Base-by-base conservation (phyloP, 2,113 vertebrate species). In the Penelope pileata region DNA sequence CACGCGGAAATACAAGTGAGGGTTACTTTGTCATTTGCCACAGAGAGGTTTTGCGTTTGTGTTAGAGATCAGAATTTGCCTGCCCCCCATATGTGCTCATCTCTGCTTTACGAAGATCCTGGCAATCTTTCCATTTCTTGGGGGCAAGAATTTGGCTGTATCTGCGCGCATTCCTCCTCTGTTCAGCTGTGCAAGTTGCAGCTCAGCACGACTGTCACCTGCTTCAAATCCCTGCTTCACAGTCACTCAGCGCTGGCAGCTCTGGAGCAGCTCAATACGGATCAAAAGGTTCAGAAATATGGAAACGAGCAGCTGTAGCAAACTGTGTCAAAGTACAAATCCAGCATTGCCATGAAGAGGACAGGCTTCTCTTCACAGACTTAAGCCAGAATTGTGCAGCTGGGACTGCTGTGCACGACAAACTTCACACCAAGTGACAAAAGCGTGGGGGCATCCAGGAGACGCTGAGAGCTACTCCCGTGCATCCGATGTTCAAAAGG, bases 1-100 rank as follows among this genome's bases (percentile, higher is more conserved):
- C 45, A 66, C 0, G 0, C 14, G 32, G 68, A 32, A 9, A 2
- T 11, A 42, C 7, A 2, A 45, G 32, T 38, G 38, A 69, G 58
- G 40, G 38, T 63, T 67, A 43, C 78, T 51, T 2, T 12, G 0
- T 3, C 22, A 62, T 16, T 14, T 48, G 51, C 60, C 56, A 53
- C 38, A 29, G 17, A 5, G 43, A 56, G 40, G 34, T 47, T 54
- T 83, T 45, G 63, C 23, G 22, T 47, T 58, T 3, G 1, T 21
- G 9, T 22, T 4, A 26, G 10, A 36, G 56, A 48, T 56, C 58
- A 48, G 54, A 81, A 32, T 34, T 75, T 88, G 76, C 38, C 66
- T 62, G 29, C 36, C 56, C 56, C 66, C 17, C 1, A 5, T 5
- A 21, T 19, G 21, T 0, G 2, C 56, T 43, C 50, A 36, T 70